Conservation (phyloP, 1,140 invertebrate genomes). For the Drosophila eugracilis region DNA sequence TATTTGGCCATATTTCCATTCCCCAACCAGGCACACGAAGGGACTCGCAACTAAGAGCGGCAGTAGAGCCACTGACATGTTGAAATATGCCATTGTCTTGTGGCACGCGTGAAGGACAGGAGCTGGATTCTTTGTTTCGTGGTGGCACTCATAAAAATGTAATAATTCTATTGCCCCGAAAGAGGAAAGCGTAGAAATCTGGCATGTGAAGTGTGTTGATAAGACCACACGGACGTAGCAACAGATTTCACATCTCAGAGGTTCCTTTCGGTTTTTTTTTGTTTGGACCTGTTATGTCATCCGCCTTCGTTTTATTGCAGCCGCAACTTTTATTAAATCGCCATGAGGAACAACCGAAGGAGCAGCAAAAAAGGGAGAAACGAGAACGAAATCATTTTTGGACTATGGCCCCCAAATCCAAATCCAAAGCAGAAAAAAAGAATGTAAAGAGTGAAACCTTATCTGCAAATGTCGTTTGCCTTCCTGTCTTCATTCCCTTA, state of each 20-base stretch:
- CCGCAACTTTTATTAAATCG: constrained; percentile 80
- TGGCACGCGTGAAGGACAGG: constrained; percentile 55
- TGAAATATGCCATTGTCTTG: constrained; percentile 74
- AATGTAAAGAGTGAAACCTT: constrained; percentile 56
- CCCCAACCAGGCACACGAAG: constrained; percentile 17
- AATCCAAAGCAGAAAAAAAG: background rate
- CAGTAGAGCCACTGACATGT: constrained; percentile 49
- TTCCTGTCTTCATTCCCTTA: constrained; percentile 33
- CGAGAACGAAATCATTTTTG: constrained; percentile 31
- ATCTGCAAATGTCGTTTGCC: constrained; percentile 75
- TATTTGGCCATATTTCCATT: constrained; percentile 67
- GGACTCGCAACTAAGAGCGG: constrained; percentile 22
- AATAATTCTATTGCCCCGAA: constrained; percentile 75
- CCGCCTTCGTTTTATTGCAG: constrained; percentile 70
- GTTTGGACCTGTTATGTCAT: constrained; percentile 41
- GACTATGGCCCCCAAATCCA: constrained; percentile 24
- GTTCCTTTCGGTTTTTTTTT: constrained; percentile 15
- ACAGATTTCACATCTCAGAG: constrained; percentile 58
- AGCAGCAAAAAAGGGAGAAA: constrained; percentile 13
- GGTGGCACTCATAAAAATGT: constrained; percentile 64
- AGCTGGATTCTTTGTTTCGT: constrained; percentile 2
- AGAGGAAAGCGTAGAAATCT: constrained; percentile 27
- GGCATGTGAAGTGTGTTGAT: constrained; percentile 64
- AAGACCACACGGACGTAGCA: constrained; percentile 60
- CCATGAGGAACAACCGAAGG: constrained; percentile 43